A percentile compares a stretch with the other conserved stretches of the same genome.
Conservation (phyloP, 2,888 invertebrate species). For the Barypeithes pellucidus region DNA sequence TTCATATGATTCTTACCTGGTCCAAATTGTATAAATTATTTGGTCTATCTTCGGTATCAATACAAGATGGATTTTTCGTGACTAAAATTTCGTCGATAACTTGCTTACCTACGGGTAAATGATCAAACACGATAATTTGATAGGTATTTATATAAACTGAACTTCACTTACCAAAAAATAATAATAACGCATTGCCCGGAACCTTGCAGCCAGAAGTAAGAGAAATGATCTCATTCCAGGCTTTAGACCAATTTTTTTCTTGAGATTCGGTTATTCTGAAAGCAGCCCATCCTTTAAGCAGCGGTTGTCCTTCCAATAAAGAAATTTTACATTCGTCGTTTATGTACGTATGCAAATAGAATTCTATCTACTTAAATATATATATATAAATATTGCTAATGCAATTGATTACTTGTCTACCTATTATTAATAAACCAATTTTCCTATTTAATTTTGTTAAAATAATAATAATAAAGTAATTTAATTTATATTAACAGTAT, state of each 20-base stretch:
- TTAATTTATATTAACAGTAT: too few relatives aligned
- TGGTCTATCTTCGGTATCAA: constrained; percentile 75
- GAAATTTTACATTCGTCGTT: too few relatives aligned
- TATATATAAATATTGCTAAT: too few relatives aligned
- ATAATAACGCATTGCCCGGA: background rate
- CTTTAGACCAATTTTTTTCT: constrained; percentile 1
- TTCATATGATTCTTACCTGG: too few relatives aligned
- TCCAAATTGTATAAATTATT: constrained; percentile 66
- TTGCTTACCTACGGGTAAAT: constrained; percentile 73
- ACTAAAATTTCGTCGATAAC: constrained; percentile 77
- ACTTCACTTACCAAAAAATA: constrained; percentile 4
- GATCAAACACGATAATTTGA: background rate
- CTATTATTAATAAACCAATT: too few relatives aligned
- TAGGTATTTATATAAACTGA: background rate
- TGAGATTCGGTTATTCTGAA: background rate
- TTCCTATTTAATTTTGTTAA: too few relatives aligned
- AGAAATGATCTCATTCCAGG: constrained; percentile 4
- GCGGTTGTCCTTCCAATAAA: constrained; percentile 56
- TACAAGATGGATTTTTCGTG: constrained; percentile 76
- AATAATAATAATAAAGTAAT: too few relatives aligned
- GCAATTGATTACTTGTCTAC: too few relatives aligned
- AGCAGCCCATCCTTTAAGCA: constrained; percentile 73
- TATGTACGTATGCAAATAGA: too few relatives aligned
- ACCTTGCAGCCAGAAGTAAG: background rate
- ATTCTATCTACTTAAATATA: too few relatives aligned